Conservation (phyloP, 2,888 invertebrate species). For the Tuberolachnus salignus region DNA sequence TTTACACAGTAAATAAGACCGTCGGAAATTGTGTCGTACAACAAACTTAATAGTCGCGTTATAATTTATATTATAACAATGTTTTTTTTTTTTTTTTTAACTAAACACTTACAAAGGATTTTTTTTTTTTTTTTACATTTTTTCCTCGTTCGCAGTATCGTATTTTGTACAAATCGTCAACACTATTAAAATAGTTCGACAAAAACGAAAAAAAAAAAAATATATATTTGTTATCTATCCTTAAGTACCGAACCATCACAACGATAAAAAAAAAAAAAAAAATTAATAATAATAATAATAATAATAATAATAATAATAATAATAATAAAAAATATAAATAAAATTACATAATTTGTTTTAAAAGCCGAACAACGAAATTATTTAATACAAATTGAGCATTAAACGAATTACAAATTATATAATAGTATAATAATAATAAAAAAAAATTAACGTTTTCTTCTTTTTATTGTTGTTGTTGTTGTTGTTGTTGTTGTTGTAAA, state of each 20-base stretch:
- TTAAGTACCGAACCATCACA: slow-evolving; percentile 55
- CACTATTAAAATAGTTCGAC: slow-evolving; percentile 47
- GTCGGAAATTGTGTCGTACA: slow-evolving; percentile 41
- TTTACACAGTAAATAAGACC: slow-evolving; percentile 42
- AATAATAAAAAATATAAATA: background rate
- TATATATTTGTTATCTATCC: slow-evolving; percentile 43
- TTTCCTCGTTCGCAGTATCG: background rate
- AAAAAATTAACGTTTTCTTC: slow-evolving; percentile 51
- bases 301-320: background rate
- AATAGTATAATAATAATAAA: slow-evolving; percentile 1
- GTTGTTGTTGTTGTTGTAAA: background rate
- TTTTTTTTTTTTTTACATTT: background rate
- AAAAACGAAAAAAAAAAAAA: slow-evolving; percentile 53
- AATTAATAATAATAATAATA: background rate
- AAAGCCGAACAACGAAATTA: slow-evolving; percentile 51
- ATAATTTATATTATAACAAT: slow-evolving; percentile 40
- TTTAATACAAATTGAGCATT: slow-evolving; percentile 54
- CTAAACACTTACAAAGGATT: slow-evolving; percentile 40
- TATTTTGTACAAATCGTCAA: slow-evolving; percentile 45
- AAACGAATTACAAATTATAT: slow-evolving; percentile 54
- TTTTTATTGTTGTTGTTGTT: too few relatives aligned
- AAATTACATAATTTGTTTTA: slow-evolving; percentile 54
- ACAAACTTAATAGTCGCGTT: slow-evolving; percentile 55
- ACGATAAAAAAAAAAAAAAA: slow-evolving; percentile 30
- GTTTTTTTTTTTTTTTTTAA: background rate